Evolutionary conservation across 2,797 vertebrate species (phyloP).

Genomic region (Lemur catta): DNA sequence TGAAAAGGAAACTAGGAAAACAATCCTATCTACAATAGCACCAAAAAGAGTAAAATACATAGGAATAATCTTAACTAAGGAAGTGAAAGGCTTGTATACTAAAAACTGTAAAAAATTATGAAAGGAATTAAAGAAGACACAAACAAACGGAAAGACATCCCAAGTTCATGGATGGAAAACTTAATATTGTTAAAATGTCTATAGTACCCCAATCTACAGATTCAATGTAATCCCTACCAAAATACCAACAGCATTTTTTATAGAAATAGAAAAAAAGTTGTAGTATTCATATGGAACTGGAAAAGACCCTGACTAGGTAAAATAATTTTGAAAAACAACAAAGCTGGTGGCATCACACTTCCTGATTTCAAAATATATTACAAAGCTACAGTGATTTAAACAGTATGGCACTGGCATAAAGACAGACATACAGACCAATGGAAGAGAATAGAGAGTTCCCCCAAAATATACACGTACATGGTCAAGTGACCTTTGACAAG

Average conservation of each 20-base stretch:
- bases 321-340: neutral
- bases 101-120: neutral
- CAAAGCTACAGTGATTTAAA: neutral
- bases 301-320: neutral
- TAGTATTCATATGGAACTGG: neutral
- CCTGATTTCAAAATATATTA: neutral
- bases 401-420: neutral
- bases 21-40: neutral
- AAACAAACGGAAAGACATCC: neutral
- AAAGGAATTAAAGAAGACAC: neutral
- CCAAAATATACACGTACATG: neutral
- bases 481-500: neutral
- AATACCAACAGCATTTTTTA: neutral
- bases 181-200: neutral
- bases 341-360: neutral
- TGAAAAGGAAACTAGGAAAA: neutral
- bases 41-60: neutral
- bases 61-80: neutral
- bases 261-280: neutral
- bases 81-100: neutral
- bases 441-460: neutral
- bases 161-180: neutral
- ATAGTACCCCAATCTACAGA: neutral
- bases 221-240: neutral
- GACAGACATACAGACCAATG: neutral